Evolutionary conservation across 2,888 invertebrate genomes (phyloP).

Genomic region (Ashinkailepas kermadecensis): DNA sequence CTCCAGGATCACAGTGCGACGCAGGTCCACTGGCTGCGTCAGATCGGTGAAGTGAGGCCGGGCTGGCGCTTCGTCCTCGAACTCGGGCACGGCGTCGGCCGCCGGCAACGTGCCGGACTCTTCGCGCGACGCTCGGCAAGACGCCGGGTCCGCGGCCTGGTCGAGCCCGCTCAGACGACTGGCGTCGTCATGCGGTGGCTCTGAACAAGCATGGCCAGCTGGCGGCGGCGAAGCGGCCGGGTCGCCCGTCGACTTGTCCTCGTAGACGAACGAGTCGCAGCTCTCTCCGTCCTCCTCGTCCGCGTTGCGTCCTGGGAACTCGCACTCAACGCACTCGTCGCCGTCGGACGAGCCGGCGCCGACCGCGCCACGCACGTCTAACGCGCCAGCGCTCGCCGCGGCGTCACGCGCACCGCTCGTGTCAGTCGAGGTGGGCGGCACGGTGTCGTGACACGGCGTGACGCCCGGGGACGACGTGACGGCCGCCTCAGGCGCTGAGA

Average conservation of each 20-base stretch:
- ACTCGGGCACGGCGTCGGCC: background rate
- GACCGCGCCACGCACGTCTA: too few relatives aligned
- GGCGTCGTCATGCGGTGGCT: background rate
- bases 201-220: background rate
- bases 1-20: background rate
- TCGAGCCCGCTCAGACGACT: background rate
- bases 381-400: too few relatives aligned
- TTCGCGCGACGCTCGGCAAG: background rate
- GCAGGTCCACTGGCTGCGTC: background rate
- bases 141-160: background rate
- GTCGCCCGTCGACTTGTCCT: background rate
- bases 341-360: background rate
- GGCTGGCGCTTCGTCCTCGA: background rate
- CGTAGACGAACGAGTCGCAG: conserved; percentile 18
- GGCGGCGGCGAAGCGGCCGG: background rate
- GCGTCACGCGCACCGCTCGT: too few relatives aligned
- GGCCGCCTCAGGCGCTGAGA: conserved; percentile 8
- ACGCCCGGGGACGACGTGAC: background rate
- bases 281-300: background rate
- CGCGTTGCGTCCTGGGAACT: too few relatives aligned
- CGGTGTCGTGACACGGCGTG: too few relatives aligned
- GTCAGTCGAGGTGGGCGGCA: too few relatives aligned
- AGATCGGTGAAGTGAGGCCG: background rate
- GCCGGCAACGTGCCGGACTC: background rate
- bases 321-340: background rate